Base-by-base conservation (phyloP, 2,888 invertebrate genomes). In the Hypselothyrea guttata region DNA sequence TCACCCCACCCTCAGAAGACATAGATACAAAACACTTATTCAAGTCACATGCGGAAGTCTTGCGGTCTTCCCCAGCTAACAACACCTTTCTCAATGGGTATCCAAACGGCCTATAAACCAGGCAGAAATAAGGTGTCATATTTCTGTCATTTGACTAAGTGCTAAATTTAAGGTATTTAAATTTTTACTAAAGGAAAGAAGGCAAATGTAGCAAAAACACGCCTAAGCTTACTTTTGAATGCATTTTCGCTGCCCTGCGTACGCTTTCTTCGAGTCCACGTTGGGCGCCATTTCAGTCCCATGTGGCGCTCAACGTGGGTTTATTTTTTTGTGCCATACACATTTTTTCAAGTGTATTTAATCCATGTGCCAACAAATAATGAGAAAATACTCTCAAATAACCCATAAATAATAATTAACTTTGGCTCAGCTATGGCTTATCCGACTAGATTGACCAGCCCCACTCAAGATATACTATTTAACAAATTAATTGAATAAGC, bases 81-180 rank as follows among this genome's bases (percentile, higher is more conserved):
- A 74, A 75, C 78, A 77, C 75, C 77, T 84, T 82, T 72, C 72
- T 40, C 34, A 62, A 4, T n/a, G 37, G 71, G 60, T 46, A 45
- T 63, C 45, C 34, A 40, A 48, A 13, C 11, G 48, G 51, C 46
- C 48, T 52, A 55, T 56, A 37, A 45, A 46, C 15, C 12, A 44
- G 44, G 34, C 53, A 46, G 49, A 47, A 46, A 52, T 66, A 71
- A 54, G 46, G 68, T 46, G 59, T 59, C 42, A 48, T 40, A 40
- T 58, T 45, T 54, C 22, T 59, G 61, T 63, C 75, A 77, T 62
- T 62, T 53, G 61, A 47, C 63, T 84, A 84, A 77, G 76, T 77
- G 76, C 84, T n/a, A 84, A 61, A 46, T 67, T 67, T 42, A 74
- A 62, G 75, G 37, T 59, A 30, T 33, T 22, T 22, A 4, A 22